Evolutionary conservation across 2,888 invertebrate genomes (phyloP).

Genomic region (Zhengitettix transpicula): DNA sequence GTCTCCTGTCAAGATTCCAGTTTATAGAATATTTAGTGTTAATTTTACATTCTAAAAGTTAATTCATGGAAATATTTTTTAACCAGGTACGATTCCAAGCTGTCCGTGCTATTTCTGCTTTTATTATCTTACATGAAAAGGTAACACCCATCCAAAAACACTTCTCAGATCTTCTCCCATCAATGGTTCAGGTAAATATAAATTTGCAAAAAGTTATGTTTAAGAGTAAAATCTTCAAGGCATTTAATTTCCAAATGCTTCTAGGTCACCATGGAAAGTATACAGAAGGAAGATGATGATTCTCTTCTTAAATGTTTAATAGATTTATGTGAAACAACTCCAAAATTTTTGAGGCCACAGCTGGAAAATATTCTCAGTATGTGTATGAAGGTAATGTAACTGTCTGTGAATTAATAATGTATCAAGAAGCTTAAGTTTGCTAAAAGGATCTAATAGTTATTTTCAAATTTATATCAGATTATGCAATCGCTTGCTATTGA

Average conservation of each 20-base stretch:
- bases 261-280: slow-evolving; percentile 59
- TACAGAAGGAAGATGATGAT: slow-evolving; percentile 75
- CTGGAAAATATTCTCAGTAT: slow-evolving; percentile 72
- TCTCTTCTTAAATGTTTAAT: slow-evolving; percentile 82
- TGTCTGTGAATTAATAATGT: not conserved
- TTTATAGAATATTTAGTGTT: not conserved
- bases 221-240: not conserved
- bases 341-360: slow-evolving; percentile 81
- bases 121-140: slow-evolving; percentile 84
- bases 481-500: not conserved
- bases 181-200: slow-evolving; percentile 47
- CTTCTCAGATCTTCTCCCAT: slow-evolving; percentile 70
- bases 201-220: too few species aligned
- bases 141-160: slow-evolving; percentile 79
- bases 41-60: not conserved
- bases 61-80: not conserved
- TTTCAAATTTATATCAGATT: not conserved
- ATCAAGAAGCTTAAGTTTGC: not conserved
- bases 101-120: slow-evolving; percentile 69
- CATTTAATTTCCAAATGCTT: slow-evolving; percentile 8
- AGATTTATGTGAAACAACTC: slow-evolving; percentile 83
- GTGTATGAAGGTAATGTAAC: slow-evolving; percentile 53
- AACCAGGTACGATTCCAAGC: slow-evolving; percentile 54
- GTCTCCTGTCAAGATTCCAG: too few species aligned
- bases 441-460: not conserved